These are phyloP conservation scores for Acanthochromis polyacanthus DNA, from an alignment of 2,113 vertebrate species.

Conservation along the genomic window DNA sequence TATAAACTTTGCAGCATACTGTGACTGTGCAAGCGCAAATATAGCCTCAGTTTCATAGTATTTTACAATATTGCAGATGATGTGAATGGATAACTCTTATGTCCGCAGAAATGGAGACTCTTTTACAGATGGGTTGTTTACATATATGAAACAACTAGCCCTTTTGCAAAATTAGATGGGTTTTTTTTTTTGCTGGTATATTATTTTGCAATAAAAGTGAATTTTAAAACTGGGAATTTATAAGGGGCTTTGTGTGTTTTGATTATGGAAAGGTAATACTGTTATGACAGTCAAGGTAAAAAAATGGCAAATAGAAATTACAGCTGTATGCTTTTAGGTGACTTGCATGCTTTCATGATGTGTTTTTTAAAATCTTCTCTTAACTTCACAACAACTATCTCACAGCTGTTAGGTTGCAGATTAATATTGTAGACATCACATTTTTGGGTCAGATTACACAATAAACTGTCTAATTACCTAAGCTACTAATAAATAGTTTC, in stretches of 20 bases:
- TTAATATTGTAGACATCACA: too few species aligned
- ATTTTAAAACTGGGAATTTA: conserved; percentile 51
- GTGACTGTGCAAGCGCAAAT: conserved; percentile 57
- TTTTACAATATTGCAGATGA: conserved; percentile 45
- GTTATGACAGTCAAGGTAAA: neutral
- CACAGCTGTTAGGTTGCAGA: neutral
- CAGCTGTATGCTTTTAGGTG: too few species aligned
- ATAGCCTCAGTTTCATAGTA: conserved; percentile 62
- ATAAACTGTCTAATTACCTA: neutral
- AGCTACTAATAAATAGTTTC: neutral
- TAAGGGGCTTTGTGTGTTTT: conserved; percentile 15
- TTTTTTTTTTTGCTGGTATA: conserved; percentile 59
- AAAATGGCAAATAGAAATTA: too few species aligned
- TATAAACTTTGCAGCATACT: conserved; percentile 45
- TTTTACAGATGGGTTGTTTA: conserved; percentile 73
- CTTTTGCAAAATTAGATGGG: conserved; percentile 66
- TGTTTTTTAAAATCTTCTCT: neutral
- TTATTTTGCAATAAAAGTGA: conserved; percentile 78
- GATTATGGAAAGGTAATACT: neutral
- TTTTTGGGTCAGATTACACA: too few species aligned
- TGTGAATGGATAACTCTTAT: conserved; percentile 63
- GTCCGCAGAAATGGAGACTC: conserved; percentile 53
- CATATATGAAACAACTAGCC: conserved; percentile 69
- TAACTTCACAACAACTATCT: neutral
- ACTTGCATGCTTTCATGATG: too few species aligned